These are phyloP conservation scores for Polymixis lichenea DNA, from an alignment of 2,888 invertebrate species.

Conservation along the genomic window DNA sequence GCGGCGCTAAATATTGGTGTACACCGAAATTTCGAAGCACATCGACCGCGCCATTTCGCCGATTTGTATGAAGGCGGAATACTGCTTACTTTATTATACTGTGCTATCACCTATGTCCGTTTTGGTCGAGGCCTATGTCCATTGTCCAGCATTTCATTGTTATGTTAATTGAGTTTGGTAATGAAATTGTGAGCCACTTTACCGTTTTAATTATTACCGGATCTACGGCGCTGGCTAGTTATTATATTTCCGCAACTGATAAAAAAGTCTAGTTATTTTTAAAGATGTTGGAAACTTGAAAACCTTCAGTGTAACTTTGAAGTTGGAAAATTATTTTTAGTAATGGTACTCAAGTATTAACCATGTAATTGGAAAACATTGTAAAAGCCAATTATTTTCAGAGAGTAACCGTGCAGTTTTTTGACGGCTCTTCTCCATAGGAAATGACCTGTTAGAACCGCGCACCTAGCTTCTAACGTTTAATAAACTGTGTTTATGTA, in stretches of 20 bases:
- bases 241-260: neutral
- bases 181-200: constrained; percentile 14
- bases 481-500: neutral
- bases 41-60: too few species aligned
- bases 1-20: too few species aligned
- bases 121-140: neutral
- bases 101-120: neutral
- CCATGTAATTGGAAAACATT: neutral
- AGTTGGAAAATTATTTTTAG: neutral
- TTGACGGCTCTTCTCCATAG: neutral
- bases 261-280: neutral
- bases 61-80: too few species aligned
- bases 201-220: constrained; percentile 41
- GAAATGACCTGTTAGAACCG: neutral
- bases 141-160: constrained; percentile 18
- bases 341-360: neutral
- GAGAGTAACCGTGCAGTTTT: neutral
- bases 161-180: constrained; percentile 30
- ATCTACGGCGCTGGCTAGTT: neutral
- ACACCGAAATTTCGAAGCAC: too few species aligned
- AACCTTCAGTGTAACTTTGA: neutral
- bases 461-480: neutral
- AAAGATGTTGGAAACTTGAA: neutral
- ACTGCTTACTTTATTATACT: too few species aligned
- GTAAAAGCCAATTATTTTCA: neutral